Base-by-base conservation (phyloP, 2,888 invertebrate genomes). In the Rhagonycha fulva region DNA sequence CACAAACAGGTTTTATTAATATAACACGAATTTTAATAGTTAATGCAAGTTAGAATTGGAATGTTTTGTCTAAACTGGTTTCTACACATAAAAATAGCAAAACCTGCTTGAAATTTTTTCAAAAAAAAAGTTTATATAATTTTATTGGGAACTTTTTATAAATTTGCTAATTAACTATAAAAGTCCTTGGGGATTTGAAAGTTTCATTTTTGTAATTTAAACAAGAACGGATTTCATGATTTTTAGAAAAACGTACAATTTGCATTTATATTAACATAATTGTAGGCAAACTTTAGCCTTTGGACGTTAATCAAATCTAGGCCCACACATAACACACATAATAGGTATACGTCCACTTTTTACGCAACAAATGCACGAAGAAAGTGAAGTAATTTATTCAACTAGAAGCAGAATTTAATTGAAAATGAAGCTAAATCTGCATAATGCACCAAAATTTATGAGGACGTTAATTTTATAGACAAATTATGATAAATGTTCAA, bases 41-140 rank as follows among this genome's bases (percentile, higher is more conserved):
- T 47, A 47, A 47, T 47, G 47, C 47, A 47, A 47, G 47, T 47
- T 47, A 47, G 63, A 66, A 66, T 66, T 66, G 24, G 19, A 66
- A 66, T 24, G 63, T 66, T 66, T 66, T 26, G 63, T 66, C 63
- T 66, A 66, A 66, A 66, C 63, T 66, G 63, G 63, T 66, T 66
- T 66, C 24, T 47, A 47, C n/a, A 47, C 47, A 47, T 47, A 47
- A 24, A 26, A 24, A 24, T 66, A 24, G 63, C 24, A 24, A 66
- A 66, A 66, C 63, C 63, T 23, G 63, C 63, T 66, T 66, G 26
- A 66, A 66, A 62, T 19, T 62, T 66, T 66, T 11, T 12, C 63
- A 66, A 66, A 66, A 66, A 63, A 63, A 66, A 66, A 47, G 47
- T 47, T 47, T 47, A 47, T 47, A 66, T 66, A 66, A 66, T 66